Base-by-base conservation (phyloP, 2,113 vertebrate genomes). In the Tyto alba region DNA sequence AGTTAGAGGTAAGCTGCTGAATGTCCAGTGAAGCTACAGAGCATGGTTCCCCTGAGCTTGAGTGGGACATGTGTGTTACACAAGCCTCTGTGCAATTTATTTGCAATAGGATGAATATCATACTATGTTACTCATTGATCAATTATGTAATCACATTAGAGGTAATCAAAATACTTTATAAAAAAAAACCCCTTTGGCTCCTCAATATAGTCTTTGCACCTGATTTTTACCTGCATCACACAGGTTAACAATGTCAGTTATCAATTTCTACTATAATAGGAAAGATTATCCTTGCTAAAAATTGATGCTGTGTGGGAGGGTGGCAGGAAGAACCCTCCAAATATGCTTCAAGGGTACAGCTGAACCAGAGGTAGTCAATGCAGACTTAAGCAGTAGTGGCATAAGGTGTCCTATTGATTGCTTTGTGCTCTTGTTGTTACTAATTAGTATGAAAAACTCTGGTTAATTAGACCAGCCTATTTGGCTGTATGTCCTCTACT, bases 341-440 rank as follows among this genome's bases (percentile, higher is more conserved):
- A 83, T 83, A 13, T 21, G 18, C 50, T 92, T 89, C 91, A 94
- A 95, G 89, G 59, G 50, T 95, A 77, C 0, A 8, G n/a, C 57
- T 88, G 82, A 90, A 85, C 75, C 38, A 62, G 75, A 77, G 55
- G 62, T 59, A 80, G 78, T 78, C 81, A 91, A 94, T 88, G 87
- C 66, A 89, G 74, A 76, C 81, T 75, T 91, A 75, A 93, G 64
- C 36, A 85, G 48, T 85, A 89, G 62, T 68, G 53, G 73, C 77
- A 53, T 87, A 71, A 93, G 38, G 62, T 89, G 95, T 95, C 92
- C 81, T 95, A 89, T 96, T 95, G 96, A 93, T 92, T 94, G 62
- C 62, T 93, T 88, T 93, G 59, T 89, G 77, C 50, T 91, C 62
- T 41, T 91, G 89, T 96, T 94, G 73, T 92, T 95, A 77, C 75